phyloP scores from a whole-genome alignment of 2,113 vertebrate species.

The Corvus hawaiiensis region DNA sequence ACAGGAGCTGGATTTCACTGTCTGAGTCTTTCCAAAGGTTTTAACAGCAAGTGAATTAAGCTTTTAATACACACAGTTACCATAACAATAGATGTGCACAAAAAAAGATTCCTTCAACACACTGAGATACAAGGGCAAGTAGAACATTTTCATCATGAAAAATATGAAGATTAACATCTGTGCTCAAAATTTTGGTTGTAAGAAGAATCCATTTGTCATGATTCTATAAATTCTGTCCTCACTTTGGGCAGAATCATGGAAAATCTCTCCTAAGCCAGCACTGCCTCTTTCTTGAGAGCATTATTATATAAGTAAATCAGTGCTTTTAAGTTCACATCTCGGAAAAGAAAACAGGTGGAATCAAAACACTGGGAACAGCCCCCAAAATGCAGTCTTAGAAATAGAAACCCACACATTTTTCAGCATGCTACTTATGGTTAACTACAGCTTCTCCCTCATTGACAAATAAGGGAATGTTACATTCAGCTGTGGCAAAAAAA shows the following conservation, averaged over 20 bases:
- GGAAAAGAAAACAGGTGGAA: neutral
- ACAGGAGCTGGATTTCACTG: neutral
- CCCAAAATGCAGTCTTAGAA: neutral
- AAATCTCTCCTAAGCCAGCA: neutral
- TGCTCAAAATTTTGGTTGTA: neutral
- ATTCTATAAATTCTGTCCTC: neutral
- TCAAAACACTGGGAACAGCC: neutral
- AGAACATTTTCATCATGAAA: neutral
- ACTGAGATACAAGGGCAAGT: neutral
- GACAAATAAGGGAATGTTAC: neutral
- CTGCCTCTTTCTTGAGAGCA: neutral
- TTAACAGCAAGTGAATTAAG: slow-evolving; percentile 28
- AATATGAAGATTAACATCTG: neutral
- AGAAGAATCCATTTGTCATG: neutral
- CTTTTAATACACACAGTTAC: slow-evolving; percentile 50
- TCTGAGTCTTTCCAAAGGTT: neutral
- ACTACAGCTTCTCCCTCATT: neutral
- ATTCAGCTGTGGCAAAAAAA: neutral
- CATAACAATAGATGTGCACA: slow-evolving; percentile 46
- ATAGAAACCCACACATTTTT: neutral
- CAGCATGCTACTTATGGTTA: neutral
- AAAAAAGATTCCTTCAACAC: slow-evolving; percentile 1
- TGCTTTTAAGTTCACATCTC: neutral
- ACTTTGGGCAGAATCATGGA: neutral
- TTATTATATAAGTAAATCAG: neutral